phyloP scores from a whole-genome alignment of 2,888 invertebrate species.

The Pollenia amentaria region DNA sequence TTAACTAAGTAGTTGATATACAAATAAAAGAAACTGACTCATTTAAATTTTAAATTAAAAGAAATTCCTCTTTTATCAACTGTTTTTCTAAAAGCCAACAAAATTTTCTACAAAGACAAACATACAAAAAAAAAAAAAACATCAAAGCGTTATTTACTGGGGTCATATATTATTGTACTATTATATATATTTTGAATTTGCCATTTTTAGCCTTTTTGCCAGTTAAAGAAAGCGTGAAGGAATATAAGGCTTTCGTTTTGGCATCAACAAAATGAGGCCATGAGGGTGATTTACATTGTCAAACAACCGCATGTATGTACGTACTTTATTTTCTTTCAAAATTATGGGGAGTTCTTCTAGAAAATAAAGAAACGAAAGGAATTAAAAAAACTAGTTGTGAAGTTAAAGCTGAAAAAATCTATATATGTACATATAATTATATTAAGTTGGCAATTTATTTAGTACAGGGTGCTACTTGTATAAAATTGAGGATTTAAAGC shows the following conservation, averaged over 20 bases:
- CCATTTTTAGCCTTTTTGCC: neutral
- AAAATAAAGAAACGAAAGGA: constrained; percentile 46
- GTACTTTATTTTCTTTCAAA: constrained; percentile 48
- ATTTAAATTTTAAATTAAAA: neutral
- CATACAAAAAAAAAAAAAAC: constrained; percentile 27
- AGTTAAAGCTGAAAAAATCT: constrained; percentile 27
- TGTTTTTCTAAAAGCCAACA: constrained; percentile 7
- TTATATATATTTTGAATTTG: constrained; percentile 19
- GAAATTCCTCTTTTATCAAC: neutral
- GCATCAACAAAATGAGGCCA: constrained; percentile 62
- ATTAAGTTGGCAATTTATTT: constrained; percentile 30
- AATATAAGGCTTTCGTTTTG: constrained; percentile 40
- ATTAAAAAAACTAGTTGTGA: constrained; percentile 50
- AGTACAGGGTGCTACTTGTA: neutral
- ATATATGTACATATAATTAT: neutral
- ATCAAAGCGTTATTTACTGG: constrained; percentile 58
- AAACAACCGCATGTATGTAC: constrained; percentile 47
- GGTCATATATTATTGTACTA: constrained; percentile 56
- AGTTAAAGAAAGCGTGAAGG: constrained; percentile 29
- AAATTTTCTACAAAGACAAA: constrained; percentile 29
- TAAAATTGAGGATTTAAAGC: neutral
- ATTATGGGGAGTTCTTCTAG: constrained; percentile 26
- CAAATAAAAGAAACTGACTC: constrained; percentile 9
- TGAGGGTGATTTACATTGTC: constrained; percentile 75
- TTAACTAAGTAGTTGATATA: too few species aligned